A percentile compares a stretch with the other conserved stretches of the same genome.
Conservation (phyloP, 2,797 vertebrate genomes). For the Cryptoprocta ferox region DNA sequence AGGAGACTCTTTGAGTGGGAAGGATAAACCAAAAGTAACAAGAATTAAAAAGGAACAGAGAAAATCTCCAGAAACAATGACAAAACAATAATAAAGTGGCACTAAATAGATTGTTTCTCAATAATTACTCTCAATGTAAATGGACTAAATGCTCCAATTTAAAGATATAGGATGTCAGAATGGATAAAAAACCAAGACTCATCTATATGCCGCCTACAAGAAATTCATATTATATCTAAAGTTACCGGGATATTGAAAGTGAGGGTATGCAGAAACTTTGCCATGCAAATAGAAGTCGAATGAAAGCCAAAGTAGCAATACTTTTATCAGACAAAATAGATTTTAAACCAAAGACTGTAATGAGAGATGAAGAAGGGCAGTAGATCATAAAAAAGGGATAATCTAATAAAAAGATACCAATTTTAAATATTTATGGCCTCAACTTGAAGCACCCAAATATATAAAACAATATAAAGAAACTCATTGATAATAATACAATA, state of each 20-base stretch:
- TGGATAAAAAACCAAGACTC: not conserved
- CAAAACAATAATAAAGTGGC: not conserved
- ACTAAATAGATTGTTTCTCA: not conserved
- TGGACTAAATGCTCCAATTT: not conserved
- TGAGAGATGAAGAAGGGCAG: not conserved
- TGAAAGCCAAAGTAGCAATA: not conserved
- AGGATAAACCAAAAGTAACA: not conserved
- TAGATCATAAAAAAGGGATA: not conserved
- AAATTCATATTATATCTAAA: not conserved
- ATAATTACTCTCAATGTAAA: not conserved
- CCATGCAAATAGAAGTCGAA: not conserved
- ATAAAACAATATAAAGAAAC: not conserved
- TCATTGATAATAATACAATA: not conserved
- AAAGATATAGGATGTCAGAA: not conserved
- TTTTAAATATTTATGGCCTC: not conserved
- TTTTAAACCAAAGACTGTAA: not conserved
- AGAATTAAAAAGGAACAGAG: not conserved
- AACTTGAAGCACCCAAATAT: not conserved
- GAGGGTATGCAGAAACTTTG: not conserved
- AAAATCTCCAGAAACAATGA: not conserved
- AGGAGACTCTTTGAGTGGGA: not conserved
- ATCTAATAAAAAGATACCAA: not conserved
- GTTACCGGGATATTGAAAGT: not conserved
- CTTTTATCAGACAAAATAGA: not conserved
- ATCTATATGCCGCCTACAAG: not conserved